Evolutionary conservation across 2,113 vertebrate species (phyloP).

Genomic region (Platanista minor): DNA sequence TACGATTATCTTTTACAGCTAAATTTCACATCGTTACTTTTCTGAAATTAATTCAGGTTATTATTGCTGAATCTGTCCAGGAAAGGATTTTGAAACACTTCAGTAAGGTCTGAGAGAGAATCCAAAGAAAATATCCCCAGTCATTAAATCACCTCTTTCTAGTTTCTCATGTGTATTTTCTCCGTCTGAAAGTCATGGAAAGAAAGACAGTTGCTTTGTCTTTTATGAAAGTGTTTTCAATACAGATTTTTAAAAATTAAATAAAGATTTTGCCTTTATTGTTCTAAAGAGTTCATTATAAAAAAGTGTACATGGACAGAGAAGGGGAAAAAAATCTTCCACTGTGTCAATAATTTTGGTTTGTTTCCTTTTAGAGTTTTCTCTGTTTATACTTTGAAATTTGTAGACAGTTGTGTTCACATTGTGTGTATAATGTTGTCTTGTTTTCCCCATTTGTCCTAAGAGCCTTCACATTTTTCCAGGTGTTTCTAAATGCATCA

Average conservation of each 20-base stretch:
- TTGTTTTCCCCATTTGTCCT: neutral
- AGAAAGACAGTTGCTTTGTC: slow-evolving; percentile 21
- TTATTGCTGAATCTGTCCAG: neutral
- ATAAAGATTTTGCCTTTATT: neutral
- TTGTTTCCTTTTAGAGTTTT: slow-evolving; percentile 18
- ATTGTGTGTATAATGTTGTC: neutral
- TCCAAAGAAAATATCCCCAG: slow-evolving; percentile 47
- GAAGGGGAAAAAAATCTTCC: neutral
- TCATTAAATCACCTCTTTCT: slow-evolving; percentile 11
- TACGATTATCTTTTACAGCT: neutral
- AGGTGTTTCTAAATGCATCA: neutral
- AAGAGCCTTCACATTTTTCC: neutral
- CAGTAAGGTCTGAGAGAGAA: slow-evolving; percentile 14
- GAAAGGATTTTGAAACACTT: slow-evolving; percentile 1
- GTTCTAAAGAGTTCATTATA: neutral
- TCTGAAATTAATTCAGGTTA: slow-evolving; percentile 23
- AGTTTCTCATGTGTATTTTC: slow-evolving; percentile 11
- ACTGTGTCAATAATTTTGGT: neutral
- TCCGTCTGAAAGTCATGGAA: slow-evolving; percentile 1
- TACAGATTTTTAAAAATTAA: slow-evolving; percentile 18
- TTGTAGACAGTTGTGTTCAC: neutral
- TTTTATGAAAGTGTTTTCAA: slow-evolving; percentile 31
- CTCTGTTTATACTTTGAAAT: neutral
- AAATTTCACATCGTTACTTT: slow-evolving; percentile 17
- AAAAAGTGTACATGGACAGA: slow-evolving; percentile 13